Conservation (phyloP, 1,140 invertebrate species). For the Diorhabda sublineata region DNA sequence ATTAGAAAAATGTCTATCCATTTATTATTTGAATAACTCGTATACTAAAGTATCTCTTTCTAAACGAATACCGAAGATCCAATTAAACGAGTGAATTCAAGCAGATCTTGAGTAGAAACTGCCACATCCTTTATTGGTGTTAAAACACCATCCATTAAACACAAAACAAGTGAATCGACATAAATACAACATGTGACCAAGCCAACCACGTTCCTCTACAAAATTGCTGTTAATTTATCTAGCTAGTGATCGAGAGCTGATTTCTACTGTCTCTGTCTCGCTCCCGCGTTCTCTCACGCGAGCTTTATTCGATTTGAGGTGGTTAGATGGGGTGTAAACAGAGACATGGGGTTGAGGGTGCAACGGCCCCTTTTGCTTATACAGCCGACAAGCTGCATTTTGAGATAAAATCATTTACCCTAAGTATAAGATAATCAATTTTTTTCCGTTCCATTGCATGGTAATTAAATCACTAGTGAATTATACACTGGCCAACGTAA, state of each 20-base stretch:
- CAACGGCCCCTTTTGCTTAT: not conserved
- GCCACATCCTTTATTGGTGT: not conserved
- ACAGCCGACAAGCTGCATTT: too few species aligned
- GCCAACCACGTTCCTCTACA: conserved; percentile 12
- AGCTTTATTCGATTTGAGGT: conserved; percentile 4
- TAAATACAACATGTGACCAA: conserved; percentile 15
- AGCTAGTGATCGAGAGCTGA: conserved; percentile 11
- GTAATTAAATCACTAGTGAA: too few species aligned
- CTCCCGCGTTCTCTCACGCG: conserved; percentile 1
- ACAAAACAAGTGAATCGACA: conserved; percentile 12
- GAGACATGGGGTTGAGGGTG: not conserved
- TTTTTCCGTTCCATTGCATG: too few species aligned
- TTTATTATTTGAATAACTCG: too few species aligned
- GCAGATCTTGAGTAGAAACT: not conserved
- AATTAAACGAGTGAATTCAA: not conserved
- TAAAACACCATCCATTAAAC: conserved; percentile 10
- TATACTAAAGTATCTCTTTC: too few species aligned
- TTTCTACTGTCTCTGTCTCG: not conserved
- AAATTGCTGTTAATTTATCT: conserved; percentile 16
- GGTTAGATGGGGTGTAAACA: not conserved
- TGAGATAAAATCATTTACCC: too few species aligned
- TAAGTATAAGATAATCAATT: too few species aligned
- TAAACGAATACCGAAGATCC: not conserved
- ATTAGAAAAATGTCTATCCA: too few species aligned
- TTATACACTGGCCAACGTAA: too few species aligned